Evolutionary conservation across 2,888 invertebrate genomes (phyloP), one percentile per base, ranked within the genome.

Genomic region (Leucania comma): DNA sequence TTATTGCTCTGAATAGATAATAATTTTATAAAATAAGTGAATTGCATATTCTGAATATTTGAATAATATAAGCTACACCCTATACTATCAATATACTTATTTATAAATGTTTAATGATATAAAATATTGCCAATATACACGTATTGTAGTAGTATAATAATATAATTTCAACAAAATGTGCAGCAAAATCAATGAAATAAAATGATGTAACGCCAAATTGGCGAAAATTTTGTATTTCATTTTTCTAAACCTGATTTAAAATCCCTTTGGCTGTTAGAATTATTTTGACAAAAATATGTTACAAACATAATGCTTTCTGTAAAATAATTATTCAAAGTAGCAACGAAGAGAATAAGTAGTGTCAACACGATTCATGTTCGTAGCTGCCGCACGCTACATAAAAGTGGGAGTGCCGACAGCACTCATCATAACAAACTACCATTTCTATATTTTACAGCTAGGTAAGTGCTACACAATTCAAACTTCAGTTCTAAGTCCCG

Each of bases 181-280:
- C 91, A 93, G 92, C 91, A 93, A 93, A 83, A 86, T 89, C 87
- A 87, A 89, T 87, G 87, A 91, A 93, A 94, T 92, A 93, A 93
- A 90, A 92, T 86, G 75, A 88, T 90, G 88, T 83, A 74, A 85
- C 85, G 85, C 81, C 85, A 85, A 82, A 85, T 85, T 91, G 89
- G 90, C 89, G 90, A 91, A 92, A 90, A 88, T 86, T 75, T 89
- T 22, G 48, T 76, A 20, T 78, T 82, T 84, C 29, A 73, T 82
- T 84, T 75, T 14, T 14, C n/a, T 2, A 50, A 17, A 20, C 59
- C 38, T 1, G 20, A 38, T 57, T 48, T n/a, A 3, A 35, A 12
- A 8, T 42, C n/a, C 32, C 50, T 0, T 10, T n/a, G 1, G 17
- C 6, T n/a, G 10, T 12, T 32, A n/a, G 1, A 29, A 38, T 38